Percentiles rank a stretch among this genome's conserved stretches.
Conservation (phyloP, 2,797 vertebrate genomes). For the Bufotes viridis region DNA sequence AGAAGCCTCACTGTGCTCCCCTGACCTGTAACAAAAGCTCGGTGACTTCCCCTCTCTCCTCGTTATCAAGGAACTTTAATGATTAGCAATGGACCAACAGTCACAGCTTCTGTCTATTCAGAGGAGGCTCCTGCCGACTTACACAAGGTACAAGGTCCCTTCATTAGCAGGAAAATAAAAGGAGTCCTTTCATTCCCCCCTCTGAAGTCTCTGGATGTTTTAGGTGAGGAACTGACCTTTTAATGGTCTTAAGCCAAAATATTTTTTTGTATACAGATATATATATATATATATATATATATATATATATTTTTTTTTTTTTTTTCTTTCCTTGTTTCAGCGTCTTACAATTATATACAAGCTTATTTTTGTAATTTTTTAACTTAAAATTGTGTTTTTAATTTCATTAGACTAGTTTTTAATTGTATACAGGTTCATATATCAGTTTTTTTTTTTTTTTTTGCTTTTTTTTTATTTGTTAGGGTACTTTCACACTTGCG, state of each 20-base stretch:
- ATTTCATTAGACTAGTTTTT: too few species aligned
- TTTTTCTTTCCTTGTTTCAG: too few species aligned
- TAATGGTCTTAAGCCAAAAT: background rate
- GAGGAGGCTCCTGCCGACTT: rapidly evolving
- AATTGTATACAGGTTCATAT: too few species aligned
- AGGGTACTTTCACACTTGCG: too few species aligned
- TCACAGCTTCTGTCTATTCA: slow-evolving; percentile 57
- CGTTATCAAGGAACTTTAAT: slow-evolving; percentile 38
- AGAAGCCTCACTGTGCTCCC: slow-evolving; percentile 31
- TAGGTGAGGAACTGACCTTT: slow-evolving; percentile 7
- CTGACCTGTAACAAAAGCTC: slow-evolving; percentile 56
- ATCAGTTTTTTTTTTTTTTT: too few species aligned
- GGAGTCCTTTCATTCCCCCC: background rate
- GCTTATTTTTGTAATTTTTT: too few species aligned
- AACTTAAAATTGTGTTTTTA: too few species aligned
- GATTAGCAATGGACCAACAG: slow-evolving; percentile 44
- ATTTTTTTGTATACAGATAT: background rate
- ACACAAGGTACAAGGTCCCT: slow-evolving; percentile 1
- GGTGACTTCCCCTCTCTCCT: slow-evolving; percentile 40
- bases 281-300: too few species aligned
- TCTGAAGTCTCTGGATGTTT: background rate
- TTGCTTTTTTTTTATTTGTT: too few species aligned
- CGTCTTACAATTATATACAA: too few species aligned
- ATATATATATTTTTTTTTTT: too few species aligned
- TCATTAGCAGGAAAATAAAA: slow-evolving; percentile 21